Evolutionary conservation across 2,797 vertebrate genomes (phyloP).

Genomic region (Hylomyscus alleni): DNA sequence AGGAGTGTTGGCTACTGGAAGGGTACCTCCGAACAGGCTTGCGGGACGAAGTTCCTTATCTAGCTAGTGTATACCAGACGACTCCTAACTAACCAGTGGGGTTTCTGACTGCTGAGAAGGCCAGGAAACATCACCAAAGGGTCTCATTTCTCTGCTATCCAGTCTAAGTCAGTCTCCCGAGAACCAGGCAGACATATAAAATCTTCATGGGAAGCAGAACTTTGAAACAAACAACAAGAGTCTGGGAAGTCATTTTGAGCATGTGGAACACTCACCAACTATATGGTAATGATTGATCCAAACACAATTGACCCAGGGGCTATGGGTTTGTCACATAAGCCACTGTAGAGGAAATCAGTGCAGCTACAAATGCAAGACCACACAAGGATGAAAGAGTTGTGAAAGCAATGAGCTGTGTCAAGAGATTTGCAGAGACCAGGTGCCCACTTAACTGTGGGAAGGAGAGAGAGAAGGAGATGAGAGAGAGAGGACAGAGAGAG

Average conservation of each 20-base stretch:
- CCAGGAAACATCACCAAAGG: neutral
- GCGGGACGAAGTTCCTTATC: too few relatives aligned
- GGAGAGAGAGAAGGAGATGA: too few relatives aligned
- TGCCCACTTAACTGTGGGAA: neutral
- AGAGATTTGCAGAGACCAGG: neutral
- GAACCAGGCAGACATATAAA: neutral
- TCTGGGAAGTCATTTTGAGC: neutral
- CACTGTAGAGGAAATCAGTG: neutral
- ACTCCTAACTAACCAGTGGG: too few relatives aligned
- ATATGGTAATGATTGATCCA: neutral
- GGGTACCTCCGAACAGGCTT: too few relatives aligned
- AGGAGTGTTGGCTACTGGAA: too few relatives aligned
- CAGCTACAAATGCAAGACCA: neutral
- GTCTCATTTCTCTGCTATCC: neutral
- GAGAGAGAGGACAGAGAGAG: too few relatives aligned
- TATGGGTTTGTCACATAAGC: neutral
- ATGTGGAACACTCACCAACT: neutral
- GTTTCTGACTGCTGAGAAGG: neutral
- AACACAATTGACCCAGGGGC: neutral
- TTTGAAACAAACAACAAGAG: neutral
- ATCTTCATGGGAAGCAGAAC: neutral
- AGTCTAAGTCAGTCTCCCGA: neutral
- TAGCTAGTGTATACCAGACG: too few relatives aligned
- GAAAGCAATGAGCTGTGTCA: neutral
- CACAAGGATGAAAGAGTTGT: neutral